Evolutionary conservation across 1,140 invertebrate genomes (phyloP).

Genomic region (Cherax quadricarinatus): DNA sequence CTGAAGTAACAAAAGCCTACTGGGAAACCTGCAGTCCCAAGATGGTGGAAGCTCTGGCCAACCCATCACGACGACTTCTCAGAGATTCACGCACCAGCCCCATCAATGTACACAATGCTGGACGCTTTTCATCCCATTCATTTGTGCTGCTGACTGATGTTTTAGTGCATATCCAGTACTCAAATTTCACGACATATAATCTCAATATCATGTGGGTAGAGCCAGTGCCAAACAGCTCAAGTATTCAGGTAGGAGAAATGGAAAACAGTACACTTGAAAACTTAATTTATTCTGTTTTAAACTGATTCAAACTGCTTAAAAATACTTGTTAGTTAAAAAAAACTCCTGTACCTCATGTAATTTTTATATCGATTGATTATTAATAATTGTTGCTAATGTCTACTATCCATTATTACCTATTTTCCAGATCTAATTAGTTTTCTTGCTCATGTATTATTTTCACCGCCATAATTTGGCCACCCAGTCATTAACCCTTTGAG

Average conservation of each 20-base stretch:
- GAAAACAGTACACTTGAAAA: not conserved
- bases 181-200: constrained; percentile 81
- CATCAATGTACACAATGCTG: constrained; percentile 81
- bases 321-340: no score
- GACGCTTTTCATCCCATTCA: constrained; percentile 82
- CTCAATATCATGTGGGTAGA: constrained; percentile 89
- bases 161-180: constrained; percentile 78
- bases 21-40: constrained; percentile 85
- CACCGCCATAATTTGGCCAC: no score
- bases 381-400: no score
- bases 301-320: no score
- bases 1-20: constrained; percentile 85
- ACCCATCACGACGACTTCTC: constrained; percentile 84
- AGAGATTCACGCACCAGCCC: constrained; percentile 86
- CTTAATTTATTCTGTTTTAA: no score
- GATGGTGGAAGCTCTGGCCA: constrained; percentile 82
- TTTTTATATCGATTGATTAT: no score
- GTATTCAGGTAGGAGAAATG: constrained; percentile 52
- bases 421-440: no score
- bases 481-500: no score
- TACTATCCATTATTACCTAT: no score
- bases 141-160: constrained; percentile 80
- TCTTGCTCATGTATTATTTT: no score
- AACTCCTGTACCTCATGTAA: no score
- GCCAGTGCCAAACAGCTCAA: constrained; percentile 78